Conservation (phyloP, 2,797 vertebrate species). For the Leptodactylus fallax region DNA sequence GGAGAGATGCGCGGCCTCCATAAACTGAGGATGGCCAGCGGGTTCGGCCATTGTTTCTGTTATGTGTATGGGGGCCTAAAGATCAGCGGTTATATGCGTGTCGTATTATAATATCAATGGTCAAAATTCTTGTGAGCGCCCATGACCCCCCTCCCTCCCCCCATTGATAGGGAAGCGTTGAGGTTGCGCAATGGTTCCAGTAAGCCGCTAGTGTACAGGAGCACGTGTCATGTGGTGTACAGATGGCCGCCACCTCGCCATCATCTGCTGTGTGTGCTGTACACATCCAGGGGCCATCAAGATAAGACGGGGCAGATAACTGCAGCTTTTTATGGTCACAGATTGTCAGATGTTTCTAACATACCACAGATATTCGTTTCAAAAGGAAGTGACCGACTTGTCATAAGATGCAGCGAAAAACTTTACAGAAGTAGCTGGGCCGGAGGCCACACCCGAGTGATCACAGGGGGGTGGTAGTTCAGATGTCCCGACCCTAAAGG, state of each 20-base stretch:
- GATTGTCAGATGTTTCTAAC: neutral
- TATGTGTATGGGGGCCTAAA: too few species aligned
- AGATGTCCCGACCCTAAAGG: neutral
- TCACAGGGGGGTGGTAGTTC: neutral
- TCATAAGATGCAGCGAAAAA: neutral
- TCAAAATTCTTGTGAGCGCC: neutral
- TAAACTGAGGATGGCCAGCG: too few species aligned
- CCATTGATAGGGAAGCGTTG: too few species aligned
- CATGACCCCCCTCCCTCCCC: too few species aligned
- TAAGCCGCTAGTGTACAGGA: too few species aligned
- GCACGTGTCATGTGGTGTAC: neutral
- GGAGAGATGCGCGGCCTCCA: too few species aligned
- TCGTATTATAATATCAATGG: too few species aligned
- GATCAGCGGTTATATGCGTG: too few species aligned
- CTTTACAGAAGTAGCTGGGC: neutral
- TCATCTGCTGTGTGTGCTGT: too few species aligned
- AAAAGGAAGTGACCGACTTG: neutral
- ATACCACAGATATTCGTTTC: conserved; percentile 14
- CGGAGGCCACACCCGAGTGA: neutral
- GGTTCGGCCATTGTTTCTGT: too few species aligned
- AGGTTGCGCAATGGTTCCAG: too few species aligned
- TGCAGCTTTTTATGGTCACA: neutral
- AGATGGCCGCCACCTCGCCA: neutral
- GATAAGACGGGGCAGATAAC: conserved; percentile 19
- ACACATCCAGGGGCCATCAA: neutral